Percentiles rank a stretch among this genome's conserved stretches.
phyloP scores from a whole-genome alignment of 1,140 invertebrate genomes.

The Hyles euphorbiae region DNA sequence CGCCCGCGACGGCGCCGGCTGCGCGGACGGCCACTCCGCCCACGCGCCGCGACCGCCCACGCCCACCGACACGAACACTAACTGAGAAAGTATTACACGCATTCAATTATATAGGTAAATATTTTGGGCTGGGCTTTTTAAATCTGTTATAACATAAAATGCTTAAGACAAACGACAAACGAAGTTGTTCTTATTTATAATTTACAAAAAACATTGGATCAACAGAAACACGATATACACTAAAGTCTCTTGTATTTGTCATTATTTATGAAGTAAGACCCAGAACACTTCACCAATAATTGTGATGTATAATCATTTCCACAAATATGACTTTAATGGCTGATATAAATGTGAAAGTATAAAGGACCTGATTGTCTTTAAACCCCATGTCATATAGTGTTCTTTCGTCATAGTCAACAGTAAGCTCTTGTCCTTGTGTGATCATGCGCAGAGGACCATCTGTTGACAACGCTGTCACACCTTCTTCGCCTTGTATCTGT shows the following conservation, averaged over 20 bases:
- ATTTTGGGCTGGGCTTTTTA: neutral
- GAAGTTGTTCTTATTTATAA: neutral
- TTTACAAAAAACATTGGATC: constrained; percentile 9
- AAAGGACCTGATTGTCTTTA: constrained; percentile 85
- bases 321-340: too few species aligned
- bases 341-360: neutral
- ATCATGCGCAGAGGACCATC: constrained; percentile 94
- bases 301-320: too few species aligned
- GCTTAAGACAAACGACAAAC: neutral
- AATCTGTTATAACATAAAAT: too few species aligned
- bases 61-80: constrained; percentile 93
- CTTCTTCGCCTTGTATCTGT: constrained; percentile 71
- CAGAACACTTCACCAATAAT: too few species aligned
- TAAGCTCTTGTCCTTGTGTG: constrained; percentile 94
- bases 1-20: constrained; percentile 87
- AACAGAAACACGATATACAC: too few species aligned
- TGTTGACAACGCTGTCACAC: constrained; percentile 79
- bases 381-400: constrained; percentile 92
- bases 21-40: constrained; percentile 84
- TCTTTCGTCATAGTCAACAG: constrained; percentile 95
- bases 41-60: constrained; percentile 84
- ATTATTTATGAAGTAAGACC: too few species aligned
- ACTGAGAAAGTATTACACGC: constrained; percentile 63
- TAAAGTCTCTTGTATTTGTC: too few species aligned
- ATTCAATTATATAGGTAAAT: neutral